Percentiles rank a stretch among this genome's conserved stretches.
These are phyloP conservation scores for Pempheris klunzingeri DNA, from an alignment of 2,797 vertebrate species.

Conservation along the genomic window DNA sequence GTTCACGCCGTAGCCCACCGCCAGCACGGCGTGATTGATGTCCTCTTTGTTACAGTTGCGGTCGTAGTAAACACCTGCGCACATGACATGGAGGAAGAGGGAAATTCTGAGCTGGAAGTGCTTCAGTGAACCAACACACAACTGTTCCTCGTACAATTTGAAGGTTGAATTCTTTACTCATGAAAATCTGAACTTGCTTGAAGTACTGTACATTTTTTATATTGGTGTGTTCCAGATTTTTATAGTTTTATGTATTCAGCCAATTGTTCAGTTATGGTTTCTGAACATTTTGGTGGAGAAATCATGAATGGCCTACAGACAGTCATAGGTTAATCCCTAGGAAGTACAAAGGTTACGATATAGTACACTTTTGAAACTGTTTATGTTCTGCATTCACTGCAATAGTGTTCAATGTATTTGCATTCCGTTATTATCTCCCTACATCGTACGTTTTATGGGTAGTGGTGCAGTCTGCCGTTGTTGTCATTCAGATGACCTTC, in stretches of 20 bases:
- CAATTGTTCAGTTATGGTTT: background rate
- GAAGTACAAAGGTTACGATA: no score
- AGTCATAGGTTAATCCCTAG: no score
- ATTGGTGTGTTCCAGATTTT: background rate
- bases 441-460: background rate
- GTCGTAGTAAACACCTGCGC: slow-evolving; percentile 93
- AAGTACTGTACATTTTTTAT: background rate
- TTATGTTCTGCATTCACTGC: background rate
- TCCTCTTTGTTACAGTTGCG: slow-evolving; percentile 88
- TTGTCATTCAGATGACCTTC: background rate
- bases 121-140: background rate
- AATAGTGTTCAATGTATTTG: background rate
- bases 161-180: background rate
- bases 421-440: background rate
- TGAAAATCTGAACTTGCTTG: no score
- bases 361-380: background rate
- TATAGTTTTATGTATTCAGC: no score
- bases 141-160: fast-evolving
- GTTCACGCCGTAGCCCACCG: slow-evolving; percentile 91
- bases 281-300: no score
- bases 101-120: background rate
- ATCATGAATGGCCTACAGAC: no score
- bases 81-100: background rate
- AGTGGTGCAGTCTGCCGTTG: background rate
- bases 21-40: slow-evolving; percentile 94